phyloP scores from a whole-genome alignment of 2,888 invertebrate genomes.

The Aphelenchoides bicaudatus region DNA sequence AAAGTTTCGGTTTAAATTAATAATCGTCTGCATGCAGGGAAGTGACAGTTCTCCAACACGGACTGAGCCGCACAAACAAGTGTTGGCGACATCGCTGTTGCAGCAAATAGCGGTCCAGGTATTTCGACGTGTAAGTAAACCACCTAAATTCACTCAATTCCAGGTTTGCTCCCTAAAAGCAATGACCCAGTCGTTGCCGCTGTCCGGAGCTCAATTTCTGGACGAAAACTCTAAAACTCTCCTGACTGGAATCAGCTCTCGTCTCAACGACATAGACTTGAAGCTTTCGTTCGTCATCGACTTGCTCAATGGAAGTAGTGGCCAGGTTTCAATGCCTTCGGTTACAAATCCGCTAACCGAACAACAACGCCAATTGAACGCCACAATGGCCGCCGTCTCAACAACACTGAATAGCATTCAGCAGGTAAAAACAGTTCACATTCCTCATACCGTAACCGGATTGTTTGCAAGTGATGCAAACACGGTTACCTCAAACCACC shows the following conservation, averaged over 20 bases:
- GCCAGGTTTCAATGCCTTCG: too few species aligned
- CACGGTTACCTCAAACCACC: too few species aligned
- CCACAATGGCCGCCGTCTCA: constrained; percentile 22
- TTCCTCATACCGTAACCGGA: too few species aligned
- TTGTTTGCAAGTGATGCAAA: too few species aligned
- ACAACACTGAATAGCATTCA: constrained; percentile 20
- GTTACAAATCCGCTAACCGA: too few species aligned
- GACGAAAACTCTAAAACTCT: constrained; percentile 51
- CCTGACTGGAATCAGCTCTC: constrained; percentile 46
- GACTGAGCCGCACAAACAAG: too few species aligned
- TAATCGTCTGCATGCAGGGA: too few species aligned
- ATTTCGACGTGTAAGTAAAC: not conserved
- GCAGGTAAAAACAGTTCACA: constrained; percentile 22
- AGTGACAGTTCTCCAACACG: too few species aligned
- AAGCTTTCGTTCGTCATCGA: constrained; percentile 48
- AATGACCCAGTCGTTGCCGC: constrained; percentile 3
- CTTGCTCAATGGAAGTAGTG: too few species aligned
- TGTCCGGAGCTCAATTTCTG: constrained; percentile 22
- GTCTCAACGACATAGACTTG: constrained; percentile 56
- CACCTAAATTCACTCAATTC: not conserved
- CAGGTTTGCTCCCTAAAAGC: constrained; percentile 1
- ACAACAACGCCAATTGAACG: constrained; percentile 6
- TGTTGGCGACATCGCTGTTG: too few species aligned
- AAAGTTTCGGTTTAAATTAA: too few species aligned
- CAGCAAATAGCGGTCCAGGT: too few species aligned